A percentile compares a stretch with the other conserved stretches of the same genome.
Conservation (phyloP, 2,113 vertebrate species). For the Pseudonaja textilis region DNA sequence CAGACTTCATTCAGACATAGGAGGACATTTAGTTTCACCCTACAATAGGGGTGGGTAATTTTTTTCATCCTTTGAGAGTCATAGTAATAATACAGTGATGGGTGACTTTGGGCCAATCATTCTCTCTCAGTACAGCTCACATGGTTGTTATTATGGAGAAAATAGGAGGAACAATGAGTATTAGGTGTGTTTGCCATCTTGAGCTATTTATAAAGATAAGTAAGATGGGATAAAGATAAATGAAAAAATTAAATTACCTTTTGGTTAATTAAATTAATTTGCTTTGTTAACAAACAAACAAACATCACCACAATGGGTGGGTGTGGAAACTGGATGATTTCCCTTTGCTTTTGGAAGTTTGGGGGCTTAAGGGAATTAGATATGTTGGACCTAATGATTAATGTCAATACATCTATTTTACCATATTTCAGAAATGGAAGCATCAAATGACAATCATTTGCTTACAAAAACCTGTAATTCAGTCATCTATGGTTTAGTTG, state of each 20-base stretch:
- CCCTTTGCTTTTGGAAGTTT: background rate
- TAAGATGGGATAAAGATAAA: background rate
- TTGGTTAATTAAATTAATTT: no score
- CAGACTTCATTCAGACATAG: background rate
- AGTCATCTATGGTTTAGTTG: background rate
- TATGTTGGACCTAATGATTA: background rate
- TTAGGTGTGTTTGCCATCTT: background rate
- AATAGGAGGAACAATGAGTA: background rate
- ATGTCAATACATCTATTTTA: background rate
- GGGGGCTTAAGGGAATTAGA: background rate
- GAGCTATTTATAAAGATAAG: background rate
- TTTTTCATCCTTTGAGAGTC: background rate
- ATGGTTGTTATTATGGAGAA: background rate
- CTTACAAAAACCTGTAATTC: background rate
- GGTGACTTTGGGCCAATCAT: background rate
- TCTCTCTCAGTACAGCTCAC: background rate
- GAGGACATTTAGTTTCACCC: background rate
- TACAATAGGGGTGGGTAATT: background rate
- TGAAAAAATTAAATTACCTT: background rate
- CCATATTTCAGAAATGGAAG: background rate
- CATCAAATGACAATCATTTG: background rate
- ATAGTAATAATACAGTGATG: background rate
- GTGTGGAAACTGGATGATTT: background rate
- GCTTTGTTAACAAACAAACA: background rate
- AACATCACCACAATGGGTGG: background rate